Conservation (phyloP, 2,888 invertebrate species). For the Enchytraeus crypticus region DNA sequence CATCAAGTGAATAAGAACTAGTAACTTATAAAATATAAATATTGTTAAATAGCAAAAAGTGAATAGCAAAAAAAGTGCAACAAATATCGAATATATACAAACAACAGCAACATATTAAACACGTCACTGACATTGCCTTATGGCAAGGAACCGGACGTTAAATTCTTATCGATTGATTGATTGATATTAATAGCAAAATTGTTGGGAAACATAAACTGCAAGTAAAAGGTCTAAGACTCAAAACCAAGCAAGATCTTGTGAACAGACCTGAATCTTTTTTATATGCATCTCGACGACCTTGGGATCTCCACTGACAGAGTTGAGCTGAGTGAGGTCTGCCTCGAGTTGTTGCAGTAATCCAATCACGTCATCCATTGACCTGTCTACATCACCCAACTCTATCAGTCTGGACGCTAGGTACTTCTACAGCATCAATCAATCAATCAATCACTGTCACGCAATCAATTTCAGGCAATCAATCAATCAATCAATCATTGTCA, state of each 20-base stretch:
- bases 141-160: too few species aligned
- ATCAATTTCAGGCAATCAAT: too few species aligned
- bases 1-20: too few species aligned
- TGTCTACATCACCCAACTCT: conserved; percentile 41
- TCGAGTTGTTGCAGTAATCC: conserved; percentile 36
- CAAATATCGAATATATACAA: too few species aligned
- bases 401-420: conserved; percentile 39
- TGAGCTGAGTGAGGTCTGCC: conserved; percentile 34
- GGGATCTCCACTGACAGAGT: conserved; percentile 42
- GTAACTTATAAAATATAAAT: too few species aligned
- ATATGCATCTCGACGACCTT: conserved; percentile 44
- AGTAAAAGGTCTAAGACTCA: neutral
- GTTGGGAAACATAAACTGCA: neutral
- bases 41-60: too few species aligned
- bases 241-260: neutral
- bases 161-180: too few species aligned
- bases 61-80: too few species aligned
- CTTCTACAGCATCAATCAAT: conserved; percentile 30
- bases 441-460: too few species aligned
- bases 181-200: neutral
- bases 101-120: too few species aligned
- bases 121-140: too few species aligned
- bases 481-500: too few species aligned
- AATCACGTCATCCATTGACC: conserved; percentile 43
- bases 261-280: conserved; percentile 40